A percentile compares a stretch with the other conserved stretches of the same genome.
Conservation (phyloP, 2,888 invertebrate species). For the Gonocerus acuteangulatus region DNA sequence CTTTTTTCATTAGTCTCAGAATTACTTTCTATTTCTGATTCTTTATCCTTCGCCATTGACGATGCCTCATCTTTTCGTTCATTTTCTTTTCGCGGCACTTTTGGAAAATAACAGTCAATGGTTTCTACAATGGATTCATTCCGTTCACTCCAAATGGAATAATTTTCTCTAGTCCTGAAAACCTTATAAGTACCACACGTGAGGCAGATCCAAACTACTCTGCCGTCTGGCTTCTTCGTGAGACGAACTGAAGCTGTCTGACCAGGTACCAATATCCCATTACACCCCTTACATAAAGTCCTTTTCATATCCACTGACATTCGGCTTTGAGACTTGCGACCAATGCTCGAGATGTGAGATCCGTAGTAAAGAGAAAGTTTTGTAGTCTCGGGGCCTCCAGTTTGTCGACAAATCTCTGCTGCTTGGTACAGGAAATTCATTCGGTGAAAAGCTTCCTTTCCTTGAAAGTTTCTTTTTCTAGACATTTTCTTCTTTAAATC, state of each 20-base stretch:
- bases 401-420: slow-evolving; percentile 37
- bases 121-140: slow-evolving; percentile 48
- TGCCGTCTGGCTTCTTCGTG: slow-evolving; percentile 46
- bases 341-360: slow-evolving; percentile 50
- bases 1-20: no score
- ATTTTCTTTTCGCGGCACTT: neutral
- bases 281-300: slow-evolving; percentile 54
- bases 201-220: slow-evolving; percentile 48
- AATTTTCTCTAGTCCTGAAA: slow-evolving; percentile 43
- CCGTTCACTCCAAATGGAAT: slow-evolving; percentile 51
- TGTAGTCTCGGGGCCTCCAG: slow-evolving; percentile 45
- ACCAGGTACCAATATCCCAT: slow-evolving; percentile 49
- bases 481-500: slow-evolving; percentile 26
- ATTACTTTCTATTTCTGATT: no score
- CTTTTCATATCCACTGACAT: slow-evolving; percentile 56
- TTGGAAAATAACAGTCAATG: neutral
- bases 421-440: slow-evolving; percentile 63
- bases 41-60: no score
- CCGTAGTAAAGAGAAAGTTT: slow-evolving; percentile 45
- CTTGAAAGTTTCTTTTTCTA: slow-evolving; percentile 50
- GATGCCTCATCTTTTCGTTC: no score
- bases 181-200: slow-evolving; percentile 44
- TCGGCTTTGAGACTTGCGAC: slow-evolving; percentile 54
- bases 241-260: slow-evolving; percentile 49
- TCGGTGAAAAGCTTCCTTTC: slow-evolving; percentile 59